These are phyloP conservation scores for Tragopan temminckii DNA, from an alignment of 2,797 vertebrate genomes.

Conservation along the genomic window DNA sequence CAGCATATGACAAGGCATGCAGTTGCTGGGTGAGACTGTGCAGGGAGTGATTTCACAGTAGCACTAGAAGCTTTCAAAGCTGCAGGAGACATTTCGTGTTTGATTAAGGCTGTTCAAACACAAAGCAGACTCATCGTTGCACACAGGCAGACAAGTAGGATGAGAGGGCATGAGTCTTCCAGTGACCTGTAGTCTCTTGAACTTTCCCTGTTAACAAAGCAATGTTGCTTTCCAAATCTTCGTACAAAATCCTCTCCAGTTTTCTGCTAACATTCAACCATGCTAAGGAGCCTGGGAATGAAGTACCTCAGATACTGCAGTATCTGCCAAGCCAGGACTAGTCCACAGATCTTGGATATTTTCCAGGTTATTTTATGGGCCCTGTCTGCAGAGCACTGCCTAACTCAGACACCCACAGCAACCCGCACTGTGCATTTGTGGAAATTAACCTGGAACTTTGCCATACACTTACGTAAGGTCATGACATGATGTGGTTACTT, in stretches of 20 bases:
- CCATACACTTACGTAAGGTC: conserved; percentile 19
- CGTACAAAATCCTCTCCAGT: neutral
- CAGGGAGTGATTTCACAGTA: neutral
- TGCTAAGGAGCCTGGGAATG: neutral
- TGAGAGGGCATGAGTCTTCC: neutral
- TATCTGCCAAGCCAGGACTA: neutral
- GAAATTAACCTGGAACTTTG: conserved; percentile 20
- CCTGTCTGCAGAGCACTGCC: neutral
- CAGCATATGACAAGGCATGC: neutral
- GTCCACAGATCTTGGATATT: neutral
- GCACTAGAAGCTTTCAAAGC: neutral
- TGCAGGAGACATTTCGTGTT: neutral
- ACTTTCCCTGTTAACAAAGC: conserved; percentile 1
- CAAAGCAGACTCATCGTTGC: neutral
- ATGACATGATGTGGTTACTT: conserved; percentile 40
- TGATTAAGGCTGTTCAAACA: neutral
- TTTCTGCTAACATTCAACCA: neutral
- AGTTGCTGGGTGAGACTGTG: neutral
- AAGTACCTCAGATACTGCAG: neutral
- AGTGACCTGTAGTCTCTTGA: neutral
- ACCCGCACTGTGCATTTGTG: neutral
- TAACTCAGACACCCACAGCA: conserved; percentile 1
- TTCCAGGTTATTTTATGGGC: neutral
- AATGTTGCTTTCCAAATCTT: neutral
- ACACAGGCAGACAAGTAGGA: neutral